These are phyloP conservation scores for Rhingia campestris DNA, from an alignment of 2,888 invertebrate species.

Conservation along the genomic window DNA sequence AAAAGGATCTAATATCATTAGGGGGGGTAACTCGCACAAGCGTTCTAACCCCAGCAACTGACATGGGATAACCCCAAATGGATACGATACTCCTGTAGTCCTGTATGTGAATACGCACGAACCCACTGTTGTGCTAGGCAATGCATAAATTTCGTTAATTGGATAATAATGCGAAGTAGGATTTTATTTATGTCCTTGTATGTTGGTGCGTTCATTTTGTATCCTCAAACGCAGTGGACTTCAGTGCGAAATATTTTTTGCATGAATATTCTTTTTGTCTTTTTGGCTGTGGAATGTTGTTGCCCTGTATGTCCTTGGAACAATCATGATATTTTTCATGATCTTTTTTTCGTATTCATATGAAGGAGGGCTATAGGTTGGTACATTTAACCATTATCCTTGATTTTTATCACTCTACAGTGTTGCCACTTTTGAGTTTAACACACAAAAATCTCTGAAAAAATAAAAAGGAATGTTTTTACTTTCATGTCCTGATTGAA, in stretches of 20 bases:
- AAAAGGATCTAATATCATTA: slow-evolving; percentile 71
- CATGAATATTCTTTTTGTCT: slow-evolving; percentile 33
- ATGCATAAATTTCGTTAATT: slow-evolving; percentile 75
- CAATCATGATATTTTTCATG: slow-evolving; percentile 54
- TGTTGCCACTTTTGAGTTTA: slow-evolving; percentile 1
- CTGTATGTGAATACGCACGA: slow-evolving; percentile 43
- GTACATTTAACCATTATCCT: slow-evolving; percentile 49
- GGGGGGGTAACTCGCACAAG: slow-evolving; percentile 30
- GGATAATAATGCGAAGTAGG: slow-evolving; percentile 74
- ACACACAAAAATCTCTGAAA: neutral
- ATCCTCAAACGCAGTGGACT: slow-evolving; percentile 6
- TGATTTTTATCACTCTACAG: slow-evolving; percentile 6
- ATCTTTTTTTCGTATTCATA: slow-evolving; percentile 52
- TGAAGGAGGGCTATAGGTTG: slow-evolving; percentile 33
- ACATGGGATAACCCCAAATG: slow-evolving; percentile 45
- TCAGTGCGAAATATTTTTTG: slow-evolving; percentile 48
- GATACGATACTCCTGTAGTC: slow-evolving; percentile 2
- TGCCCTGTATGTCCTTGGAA: slow-evolving; percentile 21
- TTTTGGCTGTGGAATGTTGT: slow-evolving; percentile 12
- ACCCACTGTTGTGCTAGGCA: slow-evolving; percentile 61
- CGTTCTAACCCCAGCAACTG: neutral
- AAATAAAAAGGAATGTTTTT: neutral
- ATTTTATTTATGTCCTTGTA: slow-evolving; percentile 72
- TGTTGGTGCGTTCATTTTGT: slow-evolving; percentile 59
- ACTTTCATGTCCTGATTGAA: neutral